Conservation (phyloP, 1,140 invertebrate species). For the Acromyrmex heyeri region DNA sequence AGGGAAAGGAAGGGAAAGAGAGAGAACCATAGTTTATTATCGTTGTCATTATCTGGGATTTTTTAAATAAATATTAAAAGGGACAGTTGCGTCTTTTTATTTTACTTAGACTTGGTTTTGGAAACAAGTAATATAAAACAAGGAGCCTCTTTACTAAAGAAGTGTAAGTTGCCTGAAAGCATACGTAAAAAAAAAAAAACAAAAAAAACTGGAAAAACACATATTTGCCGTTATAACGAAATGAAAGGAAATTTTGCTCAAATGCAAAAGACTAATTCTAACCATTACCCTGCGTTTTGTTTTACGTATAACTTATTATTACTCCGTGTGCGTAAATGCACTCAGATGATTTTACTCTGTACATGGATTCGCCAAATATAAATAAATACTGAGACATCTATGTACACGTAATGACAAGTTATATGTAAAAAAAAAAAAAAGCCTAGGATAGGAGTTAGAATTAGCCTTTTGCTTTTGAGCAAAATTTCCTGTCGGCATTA, state of each 20-base stretch:
- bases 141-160: not conserved
- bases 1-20: no score
- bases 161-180: not conserved
- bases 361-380: not conserved
- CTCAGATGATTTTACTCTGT: no score
- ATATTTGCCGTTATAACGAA: not conserved
- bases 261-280: constrained; percentile 2
- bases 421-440: not conserved
- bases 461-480: constrained; percentile 4
- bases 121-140: not conserved
- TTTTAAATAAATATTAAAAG: not conserved
- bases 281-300: not conserved
- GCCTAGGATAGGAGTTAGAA: not conserved
- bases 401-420: not conserved
- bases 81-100: no score
- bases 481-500: not conserved
- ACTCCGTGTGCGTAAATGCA: not conserved
- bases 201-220: not conserved
- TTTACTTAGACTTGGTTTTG: not conserved
- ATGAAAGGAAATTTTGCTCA: not conserved
- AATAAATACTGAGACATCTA: not conserved
- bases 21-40: not conserved
- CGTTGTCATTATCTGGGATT: not conserved
- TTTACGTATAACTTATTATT: not conserved
- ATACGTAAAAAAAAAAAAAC: not conserved